Evolutionary conservation across 1,140 invertebrate species (phyloP), one percentile per base, ranked within the genome.

Genomic region (Temnothorax longispinosus): DNA sequence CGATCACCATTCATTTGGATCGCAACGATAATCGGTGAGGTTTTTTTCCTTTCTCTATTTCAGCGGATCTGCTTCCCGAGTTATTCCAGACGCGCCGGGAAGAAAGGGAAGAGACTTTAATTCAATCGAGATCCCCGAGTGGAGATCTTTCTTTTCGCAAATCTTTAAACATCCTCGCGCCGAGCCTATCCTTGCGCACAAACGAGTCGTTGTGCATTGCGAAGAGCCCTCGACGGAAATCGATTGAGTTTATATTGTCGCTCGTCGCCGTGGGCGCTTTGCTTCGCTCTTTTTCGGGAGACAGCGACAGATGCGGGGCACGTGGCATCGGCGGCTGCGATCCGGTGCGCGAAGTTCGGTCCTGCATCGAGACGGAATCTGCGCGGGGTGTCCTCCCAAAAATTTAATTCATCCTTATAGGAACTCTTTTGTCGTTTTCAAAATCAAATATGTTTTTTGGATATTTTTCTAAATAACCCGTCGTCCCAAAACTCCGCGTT

Each of bases 201-300:
- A 78, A 75, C 77, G 86, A 35, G 62, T 41, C 86, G 88, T 90
- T 91, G 90, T 89, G 54, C 27, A 56, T 54, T 69, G 75, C 54
- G 41, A 85, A 67, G 38, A 56, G 62, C 75, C 82, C 87, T 86
- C 88, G 87, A 71, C 87, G 85, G 88, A 89, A 92, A 92, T 92
- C 90, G 86, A 92, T 92, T 80, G 72, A 85, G 87, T 90, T 88
- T 91, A 91, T 91, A 91, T 89, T 92, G 88, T 91, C 89, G 87
- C 85, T 90, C 58, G 85, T 56, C 76, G 54, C 38, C 62, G 67
- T 44, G 32, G 11, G 64, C 69, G 82, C 38, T 58, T 52, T 67
- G 77, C 50, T 38, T 54, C 64, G 56, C 50, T 92, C 87, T 91
- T 93, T 90, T 92, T 91, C 75, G 27, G 84, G 80, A 85, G 85